phyloP scores from a whole-genome alignment of 2,113 vertebrate genomes.

The Microcebus tavaratra region DNA sequence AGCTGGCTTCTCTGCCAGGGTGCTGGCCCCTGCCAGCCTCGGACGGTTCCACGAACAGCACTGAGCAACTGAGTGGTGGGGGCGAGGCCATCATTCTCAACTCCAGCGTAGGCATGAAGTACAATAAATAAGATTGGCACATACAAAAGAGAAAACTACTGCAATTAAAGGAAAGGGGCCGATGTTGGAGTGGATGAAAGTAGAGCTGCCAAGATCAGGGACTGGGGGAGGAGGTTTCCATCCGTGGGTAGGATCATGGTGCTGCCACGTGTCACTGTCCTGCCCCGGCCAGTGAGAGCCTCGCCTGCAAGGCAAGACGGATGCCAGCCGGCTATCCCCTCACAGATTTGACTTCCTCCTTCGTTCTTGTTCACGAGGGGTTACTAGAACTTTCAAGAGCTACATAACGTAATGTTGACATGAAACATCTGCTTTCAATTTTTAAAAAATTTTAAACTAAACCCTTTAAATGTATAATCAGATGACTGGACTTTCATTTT shows the following conservation, averaged over 20 bases:
- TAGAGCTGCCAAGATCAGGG: background rate
- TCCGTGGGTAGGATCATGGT: fast-evolving
- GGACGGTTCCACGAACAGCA: conserved; percentile 78
- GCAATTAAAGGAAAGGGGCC: background rate
- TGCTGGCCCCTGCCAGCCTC: conserved; percentile 68
- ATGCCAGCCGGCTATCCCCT: background rate
- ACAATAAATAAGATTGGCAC: conserved; percentile 16
- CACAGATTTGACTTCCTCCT: no score
- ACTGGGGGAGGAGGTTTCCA: fast-evolving
- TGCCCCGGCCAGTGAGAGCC: fast-evolving
- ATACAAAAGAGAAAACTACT: background rate
- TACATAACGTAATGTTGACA: background rate
- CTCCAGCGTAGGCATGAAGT: conserved; percentile 63
- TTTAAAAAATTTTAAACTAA: background rate
- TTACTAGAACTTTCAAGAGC: background rate
- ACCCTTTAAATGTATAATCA: background rate
- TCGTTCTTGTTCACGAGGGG: background rate
- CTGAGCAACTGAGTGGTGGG: conserved; percentile 69
- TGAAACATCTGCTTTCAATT: background rate
- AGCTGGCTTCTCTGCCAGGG: conserved; percentile 77
- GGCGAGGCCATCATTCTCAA: conserved; percentile 70
- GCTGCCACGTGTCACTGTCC: fast-evolving
- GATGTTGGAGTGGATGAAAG: background rate
- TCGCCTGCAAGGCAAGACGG: fast-evolving
- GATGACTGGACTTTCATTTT: background rate